These are phyloP conservation scores for Cephus pulcher DNA, from an alignment of 2,888 invertebrate genomes.

Conservation along the genomic window DNA sequence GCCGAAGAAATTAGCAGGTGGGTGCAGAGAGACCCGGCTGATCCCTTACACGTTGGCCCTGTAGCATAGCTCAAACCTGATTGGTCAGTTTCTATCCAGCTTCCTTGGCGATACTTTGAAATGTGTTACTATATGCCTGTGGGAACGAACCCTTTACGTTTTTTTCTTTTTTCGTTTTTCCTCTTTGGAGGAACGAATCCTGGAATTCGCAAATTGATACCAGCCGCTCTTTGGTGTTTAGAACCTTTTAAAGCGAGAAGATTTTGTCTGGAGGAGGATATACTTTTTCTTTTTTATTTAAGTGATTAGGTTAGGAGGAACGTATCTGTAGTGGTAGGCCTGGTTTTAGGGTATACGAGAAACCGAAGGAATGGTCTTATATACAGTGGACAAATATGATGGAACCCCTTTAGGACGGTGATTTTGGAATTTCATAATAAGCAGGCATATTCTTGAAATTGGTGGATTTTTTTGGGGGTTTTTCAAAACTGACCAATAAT, in stretches of 20 bases:
- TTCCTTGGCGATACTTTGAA: background rate
- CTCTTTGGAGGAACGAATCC: background rate
- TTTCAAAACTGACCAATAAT: slow-evolving; percentile 16
- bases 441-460: slow-evolving; percentile 18
- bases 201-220: slow-evolving; percentile 23
- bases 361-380: background rate
- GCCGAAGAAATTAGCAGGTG: slow-evolving; percentile 56
- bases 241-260: background rate
- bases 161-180: background rate
- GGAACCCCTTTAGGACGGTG: background rate
- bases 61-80: background rate
- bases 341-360: background rate
- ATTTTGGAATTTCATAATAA: slow-evolving; percentile 13
- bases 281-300: background rate
- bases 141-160: background rate
- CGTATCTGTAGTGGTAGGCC: background rate
- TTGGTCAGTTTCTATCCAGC: background rate
- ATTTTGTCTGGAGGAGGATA: background rate
- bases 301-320: background rate
- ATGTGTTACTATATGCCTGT: background rate
- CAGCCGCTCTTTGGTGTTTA: slow-evolving; percentile 3
- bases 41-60: background rate
- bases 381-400: background rate
- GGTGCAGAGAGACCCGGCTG: slow-evolving; percentile 31
- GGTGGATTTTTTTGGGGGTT: background rate